phyloP scores from a whole-genome alignment of 1,140 invertebrate genomes.

The Streblospio benedicti region DNA sequence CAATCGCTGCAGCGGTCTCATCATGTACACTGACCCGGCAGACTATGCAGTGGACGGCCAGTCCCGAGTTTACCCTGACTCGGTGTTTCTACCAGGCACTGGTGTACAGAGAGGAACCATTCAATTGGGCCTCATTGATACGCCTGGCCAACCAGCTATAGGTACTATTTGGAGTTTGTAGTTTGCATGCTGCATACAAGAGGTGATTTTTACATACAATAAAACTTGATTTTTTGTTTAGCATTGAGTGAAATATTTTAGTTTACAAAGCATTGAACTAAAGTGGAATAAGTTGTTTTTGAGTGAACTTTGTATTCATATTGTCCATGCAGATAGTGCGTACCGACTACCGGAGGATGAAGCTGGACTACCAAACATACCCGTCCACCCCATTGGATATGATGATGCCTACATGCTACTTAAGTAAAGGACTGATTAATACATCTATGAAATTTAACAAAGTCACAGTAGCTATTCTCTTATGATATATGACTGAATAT shows the following conservation, averaged over 20 bases:
- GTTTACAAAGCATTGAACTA: too few relatives aligned
- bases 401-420: conserved; percentile 21
- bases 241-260: too few relatives aligned
- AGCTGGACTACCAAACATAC: conserved; percentile 28
- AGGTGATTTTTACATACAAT: too few relatives aligned
- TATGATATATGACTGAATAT: too few relatives aligned
- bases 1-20: conserved; percentile 43
- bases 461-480: too few relatives aligned
- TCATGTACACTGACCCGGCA: conserved; percentile 51
- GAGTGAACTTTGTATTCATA: too few relatives aligned
- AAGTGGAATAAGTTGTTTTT: too few relatives aligned
- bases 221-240: too few relatives aligned
- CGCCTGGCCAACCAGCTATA: conserved; percentile 48
- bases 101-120: conserved; percentile 41
- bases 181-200: too few relatives aligned
- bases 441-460: too few relatives aligned
- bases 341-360: conserved; percentile 10
- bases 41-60: conserved; percentile 42
- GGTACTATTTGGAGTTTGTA: conserved; percentile 23
- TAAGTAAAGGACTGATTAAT: too few relatives aligned
- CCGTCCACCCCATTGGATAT: conserved; percentile 40
- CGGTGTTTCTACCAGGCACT: conserved; percentile 49
- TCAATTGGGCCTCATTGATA: conserved; percentile 48
- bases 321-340: not conserved
- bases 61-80: conserved; percentile 42